Evolutionary conservation across 2,113 vertebrate genomes (phyloP).

Genomic region (Hippolais icterina): DNA sequence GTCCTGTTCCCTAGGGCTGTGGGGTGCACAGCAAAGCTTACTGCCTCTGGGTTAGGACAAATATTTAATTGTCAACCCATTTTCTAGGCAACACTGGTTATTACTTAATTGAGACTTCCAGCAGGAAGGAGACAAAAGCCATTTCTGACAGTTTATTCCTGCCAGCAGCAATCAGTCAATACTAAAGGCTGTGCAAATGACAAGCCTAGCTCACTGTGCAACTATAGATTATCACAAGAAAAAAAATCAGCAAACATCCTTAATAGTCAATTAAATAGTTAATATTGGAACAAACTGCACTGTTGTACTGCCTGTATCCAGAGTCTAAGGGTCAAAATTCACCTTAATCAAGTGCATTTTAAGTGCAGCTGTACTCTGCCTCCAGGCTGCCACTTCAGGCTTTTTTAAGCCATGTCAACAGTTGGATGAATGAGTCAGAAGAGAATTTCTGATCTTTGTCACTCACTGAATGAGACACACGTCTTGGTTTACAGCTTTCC

Average conservation of each 20-base stretch:
- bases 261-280: constrained; percentile 23
- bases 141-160: background rate
- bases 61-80: background rate
- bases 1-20: fast-evolving
- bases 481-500: constrained; percentile 1
- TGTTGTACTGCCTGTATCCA: background rate
- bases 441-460: constrained; percentile 44
- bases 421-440: constrained; percentile 43
- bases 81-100: background rate
- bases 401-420: constrained; percentile 11
- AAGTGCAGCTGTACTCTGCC: background rate
- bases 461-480: constrained; percentile 1
- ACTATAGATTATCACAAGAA: background rate
- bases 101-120: background rate
- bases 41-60: background rate
- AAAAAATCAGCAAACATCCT: background rate
- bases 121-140: background rate
- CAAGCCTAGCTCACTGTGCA: background rate
- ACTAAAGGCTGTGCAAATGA: background rate
- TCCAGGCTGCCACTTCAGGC: background rate
- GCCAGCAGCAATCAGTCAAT: background rate
- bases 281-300: background rate
- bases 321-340: constrained; percentile 69
- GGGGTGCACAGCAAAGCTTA: background rate
- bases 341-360: background rate